Evolutionary conservation across 2,113 vertebrate genomes (phyloP).

Genomic region (Anthoscopus minutus): DNA sequence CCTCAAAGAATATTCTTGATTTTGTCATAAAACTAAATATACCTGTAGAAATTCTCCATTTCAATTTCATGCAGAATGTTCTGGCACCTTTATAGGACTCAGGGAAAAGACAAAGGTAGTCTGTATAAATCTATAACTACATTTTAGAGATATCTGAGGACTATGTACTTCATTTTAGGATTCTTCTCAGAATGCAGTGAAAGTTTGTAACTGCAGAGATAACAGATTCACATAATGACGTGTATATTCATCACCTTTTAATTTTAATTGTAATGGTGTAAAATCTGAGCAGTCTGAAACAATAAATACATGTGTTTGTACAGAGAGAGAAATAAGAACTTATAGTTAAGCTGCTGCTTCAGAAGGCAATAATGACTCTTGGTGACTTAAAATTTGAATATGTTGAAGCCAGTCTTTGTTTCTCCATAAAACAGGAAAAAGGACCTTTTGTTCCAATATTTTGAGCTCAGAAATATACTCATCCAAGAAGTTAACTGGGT

Average conservation of each 20-base stretch:
- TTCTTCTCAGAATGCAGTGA: not conserved
- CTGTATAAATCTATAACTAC: not conserved
- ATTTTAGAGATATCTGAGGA: not conserved
- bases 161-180: not conserved
- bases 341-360: not conserved
- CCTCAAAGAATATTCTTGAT: not conserved
- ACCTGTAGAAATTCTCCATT: not conserved
- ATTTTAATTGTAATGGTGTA: not conserved
- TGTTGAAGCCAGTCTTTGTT: not conserved
- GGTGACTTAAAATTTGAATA: not conserved
- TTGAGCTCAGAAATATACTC: not conserved
- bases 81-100: not conserved
- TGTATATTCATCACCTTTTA: not conserved
- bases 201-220: not conserved
- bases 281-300: not conserved
- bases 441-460: not conserved
- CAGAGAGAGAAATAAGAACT: not conserved
- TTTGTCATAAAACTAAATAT: not conserved
- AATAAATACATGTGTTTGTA: not conserved
- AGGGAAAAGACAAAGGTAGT: not conserved
- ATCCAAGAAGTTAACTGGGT: not conserved
- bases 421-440: not conserved
- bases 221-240: not conserved
- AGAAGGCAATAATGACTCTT: not conserved
- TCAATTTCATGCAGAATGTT: not conserved